Evolutionary conservation across 2,113 vertebrate genomes (phyloP), one percentile per base, ranked within the genome.

Genomic region (Chamaetylas fuelleborni): DNA sequence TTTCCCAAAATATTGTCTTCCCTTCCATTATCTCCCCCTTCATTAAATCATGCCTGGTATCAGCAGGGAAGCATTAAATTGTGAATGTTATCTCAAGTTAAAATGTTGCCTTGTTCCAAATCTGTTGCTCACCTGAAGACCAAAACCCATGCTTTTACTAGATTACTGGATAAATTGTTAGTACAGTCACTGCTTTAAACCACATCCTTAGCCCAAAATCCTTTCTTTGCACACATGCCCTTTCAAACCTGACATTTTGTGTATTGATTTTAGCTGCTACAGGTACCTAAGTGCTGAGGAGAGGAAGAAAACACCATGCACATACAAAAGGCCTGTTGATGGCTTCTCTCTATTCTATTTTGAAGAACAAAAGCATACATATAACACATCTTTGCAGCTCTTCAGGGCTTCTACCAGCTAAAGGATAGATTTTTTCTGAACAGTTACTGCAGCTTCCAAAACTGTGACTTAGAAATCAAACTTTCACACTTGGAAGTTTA

Each of bases 171-270:
- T 48, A 76, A 89, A 65, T 12, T 3, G 4, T 23, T 40, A 34
- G 50, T 51, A 71, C 42, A 72, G 66, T 29, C 77, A 81, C 38
- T 45, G 65, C 45, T 85, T 73, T 57, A 57, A 87, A 87, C 25
- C 53, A 69, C 78, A 45, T 15, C 36, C 50, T 64, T 14, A 64
- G 65, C n/a, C 56, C 5, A 8, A 80, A 90, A 87, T 57, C 33
- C 70, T 79, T 61, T 54, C 70, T 80, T 73, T 40, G 34, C 70
- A 69, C 53, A 85, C 23, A 45, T 34, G 57, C 78, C 73, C 73
- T 95, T 94, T 95, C 61, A 84, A 78, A 86, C 28, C 31, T 84
- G 83, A 69, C 81, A 89, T 97, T 94, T 92, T 12, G 20, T 53
- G 78, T 84, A 69, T 91, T 89, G 86, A 72, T 89, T 92, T 89